These are phyloP conservation scores for Ophthalmotilapia sp. DNA, from an alignment of 2,113 vertebrate species.

Conservation along the genomic window DNA sequence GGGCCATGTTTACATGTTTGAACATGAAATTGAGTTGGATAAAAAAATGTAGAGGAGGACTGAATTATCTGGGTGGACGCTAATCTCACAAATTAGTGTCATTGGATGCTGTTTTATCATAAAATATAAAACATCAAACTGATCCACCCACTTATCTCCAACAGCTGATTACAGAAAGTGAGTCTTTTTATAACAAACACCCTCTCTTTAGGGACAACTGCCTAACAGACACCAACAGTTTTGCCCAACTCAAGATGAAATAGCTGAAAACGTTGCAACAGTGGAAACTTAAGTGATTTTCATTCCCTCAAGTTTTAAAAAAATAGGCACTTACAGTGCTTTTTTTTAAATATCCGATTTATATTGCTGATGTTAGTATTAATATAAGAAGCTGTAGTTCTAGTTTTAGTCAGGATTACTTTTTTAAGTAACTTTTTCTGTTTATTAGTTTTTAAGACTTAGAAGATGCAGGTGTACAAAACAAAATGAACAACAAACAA, in stretches of 20 bases:
- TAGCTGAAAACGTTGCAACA: neutral
- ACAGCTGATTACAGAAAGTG: neutral
- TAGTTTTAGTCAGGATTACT: neutral
- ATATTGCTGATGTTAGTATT: neutral
- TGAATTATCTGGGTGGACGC: neutral
- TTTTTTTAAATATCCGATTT: accelerated
- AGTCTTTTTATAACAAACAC: neutral
- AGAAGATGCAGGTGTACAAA: neutral
- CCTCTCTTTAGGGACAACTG: neutral
- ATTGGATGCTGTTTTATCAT: neutral
- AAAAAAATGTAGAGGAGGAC: neutral
- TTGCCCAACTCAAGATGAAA: neutral
- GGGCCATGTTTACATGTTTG: neutral
- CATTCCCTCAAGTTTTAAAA: neutral
- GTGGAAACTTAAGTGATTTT: neutral
- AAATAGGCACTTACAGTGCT: neutral
- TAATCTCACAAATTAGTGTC: neutral
- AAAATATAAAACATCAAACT: neutral
- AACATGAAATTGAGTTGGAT: neutral
- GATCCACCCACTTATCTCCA: neutral
- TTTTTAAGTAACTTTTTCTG: neutral
- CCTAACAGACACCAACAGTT: neutral
- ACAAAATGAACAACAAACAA: neutral
- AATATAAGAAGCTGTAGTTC: neutral
- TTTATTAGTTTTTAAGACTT: neutral